Evolutionary conservation across 2,888 invertebrate genomes (phyloP), one percentile per base, ranked within the genome.

Genomic region (Drosophila ochracea): DNA sequence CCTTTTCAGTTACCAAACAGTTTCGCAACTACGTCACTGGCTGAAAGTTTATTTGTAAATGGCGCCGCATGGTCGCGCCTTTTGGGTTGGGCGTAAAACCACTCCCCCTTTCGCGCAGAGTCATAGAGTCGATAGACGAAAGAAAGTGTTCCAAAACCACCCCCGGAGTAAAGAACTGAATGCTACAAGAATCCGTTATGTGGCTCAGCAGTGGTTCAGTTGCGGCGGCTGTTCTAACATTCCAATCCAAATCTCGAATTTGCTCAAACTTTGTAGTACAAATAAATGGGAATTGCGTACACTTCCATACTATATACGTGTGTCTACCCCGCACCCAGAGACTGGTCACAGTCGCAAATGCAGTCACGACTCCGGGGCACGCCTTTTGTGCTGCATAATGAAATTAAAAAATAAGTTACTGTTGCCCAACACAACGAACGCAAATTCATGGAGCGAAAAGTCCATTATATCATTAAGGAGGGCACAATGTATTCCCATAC

Each of bases 321-420:
- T 33, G 21, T 21, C 9, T 19, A 19, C 16, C 25, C 54, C n/a
- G 28, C 52, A n/a, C 49, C 66, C 66, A 60, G 69, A 16, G 33
- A n/a, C 54, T 39, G 19, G 10, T 49, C 49, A n/a, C 21, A 61
- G 62, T 53, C 43, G 43, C 57, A 68, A 58, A 47, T 55, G 49
- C 55, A 75, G 70, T 55, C 60, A 68, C 59, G 61, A 68, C 65
- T 59, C 49, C 64, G 68, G 68, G 73, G 58, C 69, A 81, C 79
- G 84, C 90, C 91, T 73, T 80, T 91, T 92, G 91, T 92, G 84
- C 81, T 68, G 78, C 83, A 84, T 91, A 91, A 91, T 92, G 92
- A 92, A 92, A 91, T 91, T 91, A 91, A 91, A 92, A 92, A 92
- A 75, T 90, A 91, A 90, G 92, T 91, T 89, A 92, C 92, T 86